Evolutionary conservation across 2,888 invertebrate genomes (phyloP).

Genomic region (Acleris emargana): DNA sequence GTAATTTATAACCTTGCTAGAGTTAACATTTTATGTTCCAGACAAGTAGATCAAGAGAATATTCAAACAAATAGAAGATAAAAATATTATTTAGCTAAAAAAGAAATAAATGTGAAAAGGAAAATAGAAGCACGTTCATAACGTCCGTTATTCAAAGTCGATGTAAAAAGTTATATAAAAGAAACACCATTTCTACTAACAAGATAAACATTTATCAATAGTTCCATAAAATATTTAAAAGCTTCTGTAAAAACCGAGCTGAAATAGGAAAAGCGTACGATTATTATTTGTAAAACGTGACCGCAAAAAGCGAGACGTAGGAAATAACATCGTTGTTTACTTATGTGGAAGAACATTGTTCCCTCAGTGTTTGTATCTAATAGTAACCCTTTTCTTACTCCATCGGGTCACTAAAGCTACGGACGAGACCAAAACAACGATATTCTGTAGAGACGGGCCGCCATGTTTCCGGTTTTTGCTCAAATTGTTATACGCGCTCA

Average conservation of each 20-base stretch:
- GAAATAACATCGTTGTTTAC: constrained; percentile 20
- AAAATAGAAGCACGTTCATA: background rate
- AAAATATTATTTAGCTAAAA: background rate
- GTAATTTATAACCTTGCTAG: background rate
- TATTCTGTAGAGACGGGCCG: constrained; percentile 7
- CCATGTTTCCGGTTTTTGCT: background rate
- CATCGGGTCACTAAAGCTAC: constrained; percentile 23
- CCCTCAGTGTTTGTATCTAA: constrained; percentile 11
- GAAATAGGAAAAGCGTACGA: background rate
- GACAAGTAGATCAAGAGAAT: background rate
- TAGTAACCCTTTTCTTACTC: constrained; percentile 13
- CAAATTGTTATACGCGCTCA: background rate
- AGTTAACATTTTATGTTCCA: background rate
- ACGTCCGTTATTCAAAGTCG: background rate
- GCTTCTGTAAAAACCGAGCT: background rate
- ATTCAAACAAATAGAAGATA: background rate
- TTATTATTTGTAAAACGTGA: constrained; percentile 11
- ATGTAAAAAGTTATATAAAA: background rate
- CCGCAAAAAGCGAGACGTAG: constrained; percentile 9
- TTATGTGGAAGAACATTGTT: constrained; percentile 17
- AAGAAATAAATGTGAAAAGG: background rate
- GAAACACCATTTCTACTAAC: background rate
- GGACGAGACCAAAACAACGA: constrained; percentile 25
- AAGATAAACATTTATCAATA: constrained; percentile 4
- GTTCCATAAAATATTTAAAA: constrained; percentile 2